phyloP scores from a whole-genome alignment of 2,888 invertebrate species.

The Brenthis hecate region DNA sequence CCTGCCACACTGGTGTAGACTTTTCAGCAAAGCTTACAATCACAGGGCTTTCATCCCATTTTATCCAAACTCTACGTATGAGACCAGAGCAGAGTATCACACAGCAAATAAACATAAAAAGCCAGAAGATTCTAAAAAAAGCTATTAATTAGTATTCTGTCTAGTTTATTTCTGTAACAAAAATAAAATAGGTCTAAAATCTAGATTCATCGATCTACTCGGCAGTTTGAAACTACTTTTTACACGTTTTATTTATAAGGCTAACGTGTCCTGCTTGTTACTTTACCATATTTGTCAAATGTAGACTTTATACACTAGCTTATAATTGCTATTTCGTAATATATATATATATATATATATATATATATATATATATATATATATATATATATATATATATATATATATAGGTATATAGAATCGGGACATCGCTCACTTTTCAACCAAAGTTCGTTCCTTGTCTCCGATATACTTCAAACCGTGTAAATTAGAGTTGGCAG shows the following conservation, averaged over 20 bases:
- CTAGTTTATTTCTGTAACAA: not conserved
- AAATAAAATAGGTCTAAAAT: not conserved
- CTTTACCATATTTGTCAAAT: conserved; percentile 1
- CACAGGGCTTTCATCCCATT: conserved; percentile 87
- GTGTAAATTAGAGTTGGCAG: conserved; percentile 84
- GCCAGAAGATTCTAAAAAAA: conserved; percentile 84
- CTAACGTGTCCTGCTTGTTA: not conserved
- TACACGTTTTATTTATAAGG: conserved; percentile 1
- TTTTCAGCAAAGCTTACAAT: conserved; percentile 89
- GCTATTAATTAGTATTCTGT: not conserved
- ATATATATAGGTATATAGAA: not conserved
- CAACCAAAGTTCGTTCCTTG: conserved; percentile 78
- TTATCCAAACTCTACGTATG: conserved; percentile 85
- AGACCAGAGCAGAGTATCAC: conserved; percentile 83
- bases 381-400: too few species aligned
- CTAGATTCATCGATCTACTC: conserved; percentile 6
- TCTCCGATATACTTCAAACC: conserved; percentile 85
- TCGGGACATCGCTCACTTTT: conserved; percentile 69
- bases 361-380: too few species aligned
- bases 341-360: not conserved
- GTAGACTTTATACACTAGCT: not conserved
- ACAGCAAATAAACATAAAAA: conserved; percentile 82
- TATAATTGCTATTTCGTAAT: not conserved
- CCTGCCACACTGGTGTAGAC: conserved; percentile 86
- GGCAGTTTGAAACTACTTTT: conserved; percentile 4